Percentiles rank a stretch among this genome's conserved stretches.
Conservation (phyloP, 2,888 invertebrate genomes). For the Perdita meconis region DNA sequence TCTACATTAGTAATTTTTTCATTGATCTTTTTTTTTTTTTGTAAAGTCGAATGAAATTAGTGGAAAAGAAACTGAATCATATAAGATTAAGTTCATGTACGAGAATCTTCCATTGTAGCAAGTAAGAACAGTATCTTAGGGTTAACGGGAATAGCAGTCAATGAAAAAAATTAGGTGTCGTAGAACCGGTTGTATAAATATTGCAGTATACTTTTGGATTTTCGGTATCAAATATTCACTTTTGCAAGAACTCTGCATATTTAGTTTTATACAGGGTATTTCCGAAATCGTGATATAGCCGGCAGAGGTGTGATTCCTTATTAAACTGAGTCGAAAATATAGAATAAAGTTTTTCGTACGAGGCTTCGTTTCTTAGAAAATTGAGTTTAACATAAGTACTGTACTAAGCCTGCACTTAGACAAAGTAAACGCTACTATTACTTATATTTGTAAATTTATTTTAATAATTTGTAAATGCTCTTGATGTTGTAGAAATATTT, state of each 20-base stretch:
- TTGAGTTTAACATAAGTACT: too few species aligned
- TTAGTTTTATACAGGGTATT: constrained; percentile 44
- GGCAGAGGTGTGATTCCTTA: too few species aligned
- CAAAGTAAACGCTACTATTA: too few species aligned
- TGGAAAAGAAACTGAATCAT: constrained; percentile 6
- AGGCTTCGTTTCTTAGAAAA: too few species aligned
- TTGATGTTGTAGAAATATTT: too few species aligned
- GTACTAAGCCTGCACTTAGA: too few species aligned
- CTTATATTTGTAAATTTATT: too few species aligned
- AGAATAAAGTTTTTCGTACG: too few species aligned
- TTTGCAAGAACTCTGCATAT: constrained; percentile 33
- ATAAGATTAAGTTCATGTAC: constrained; percentile 44
- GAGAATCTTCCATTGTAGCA: constrained; percentile 66
- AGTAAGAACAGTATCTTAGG: constrained; percentile 66
- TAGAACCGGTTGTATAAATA: constrained; percentile 38
- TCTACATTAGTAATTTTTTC: constrained; percentile 29
- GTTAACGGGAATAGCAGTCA: constrained; percentile 59
- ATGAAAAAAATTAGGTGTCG: constrained; percentile 57
- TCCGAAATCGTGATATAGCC: too few species aligned
- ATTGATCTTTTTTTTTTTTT: constrained; percentile 3
- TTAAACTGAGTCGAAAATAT: too few species aligned
- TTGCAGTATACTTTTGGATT: constrained; percentile 38
- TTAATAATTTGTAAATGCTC: too few species aligned
- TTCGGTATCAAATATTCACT: constrained; percentile 42
- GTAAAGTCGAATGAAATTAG: constrained; percentile 9